Evolutionary conservation across 2,113 vertebrate genomes (phyloP).

Genomic region (Eleginops maclovinus): DNA sequence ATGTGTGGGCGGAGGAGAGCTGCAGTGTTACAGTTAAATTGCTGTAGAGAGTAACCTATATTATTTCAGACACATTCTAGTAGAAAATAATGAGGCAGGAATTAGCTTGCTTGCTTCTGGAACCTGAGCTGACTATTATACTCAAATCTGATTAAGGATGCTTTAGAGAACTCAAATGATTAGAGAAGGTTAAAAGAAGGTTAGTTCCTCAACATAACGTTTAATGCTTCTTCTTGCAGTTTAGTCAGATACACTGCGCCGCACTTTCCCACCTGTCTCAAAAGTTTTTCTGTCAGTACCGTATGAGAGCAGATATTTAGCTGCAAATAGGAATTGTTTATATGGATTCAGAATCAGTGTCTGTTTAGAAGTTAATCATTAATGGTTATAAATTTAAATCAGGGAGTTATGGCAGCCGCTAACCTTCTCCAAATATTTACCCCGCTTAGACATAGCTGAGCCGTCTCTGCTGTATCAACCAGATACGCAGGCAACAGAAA

Average conservation of each 20-base stretch:
- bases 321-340: conserved; percentile 6
- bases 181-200: conserved; percentile 9
- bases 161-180: conserved; percentile 11
- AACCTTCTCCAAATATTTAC: conserved; percentile 81
- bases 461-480: conserved; percentile 60
- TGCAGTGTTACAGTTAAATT: conserved; percentile 39
- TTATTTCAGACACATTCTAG: conserved; percentile 25
- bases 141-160: conserved; percentile 13
- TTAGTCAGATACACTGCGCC: not conserved
- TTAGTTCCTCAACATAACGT: not conserved
- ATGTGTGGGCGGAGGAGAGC: conserved; percentile 25
- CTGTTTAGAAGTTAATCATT: conserved; percentile 62
- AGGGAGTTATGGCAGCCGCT: conserved; percentile 66
- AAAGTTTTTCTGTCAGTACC: not conserved
- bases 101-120: conserved; percentile 16
- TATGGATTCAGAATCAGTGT: conserved; percentile 28
- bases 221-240: not conserved
- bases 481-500: conserved; percentile 60
- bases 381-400: conserved; percentile 63
- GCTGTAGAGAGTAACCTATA: conserved; percentile 20
- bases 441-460: conserved; percentile 67
- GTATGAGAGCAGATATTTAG: conserved; percentile 8
- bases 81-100: conserved; percentile 44
- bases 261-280: not conserved
- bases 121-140: conserved; percentile 26